Base-by-base conservation (phyloP, 1,140 invertebrate genomes). In the Thalassaphorura encarpata region DNA sequence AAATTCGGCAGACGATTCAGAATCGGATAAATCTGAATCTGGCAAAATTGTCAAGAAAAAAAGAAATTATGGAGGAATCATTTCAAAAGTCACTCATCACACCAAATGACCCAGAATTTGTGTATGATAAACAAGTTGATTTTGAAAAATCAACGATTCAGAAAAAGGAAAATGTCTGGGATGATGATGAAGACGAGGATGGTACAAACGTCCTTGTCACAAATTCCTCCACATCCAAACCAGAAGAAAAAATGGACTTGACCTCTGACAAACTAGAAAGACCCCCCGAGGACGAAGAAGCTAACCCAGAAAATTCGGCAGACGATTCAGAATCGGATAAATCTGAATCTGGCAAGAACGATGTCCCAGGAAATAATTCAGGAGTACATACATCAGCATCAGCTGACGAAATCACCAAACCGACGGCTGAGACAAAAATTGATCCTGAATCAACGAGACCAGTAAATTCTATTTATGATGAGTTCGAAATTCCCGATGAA, bases 11-110 rank as follows among this genome's bases (percentile, higher is more conserved):
- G n/a, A n/a, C n/a, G n/a, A n/a, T n/a, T n/a, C n/a, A n/a, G n/a
- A n/a, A n/a, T n/a, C n/a, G n/a, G n/a, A n/a, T n/a, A n/a, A n/a
- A n/a, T n/a, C n/a, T n/a, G n/a, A n/a, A n/a, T n/a, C n/a, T 19
- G 41, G 47, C 43, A 26, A 40, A 60, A 33, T 29, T 63, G 1
- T 36, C 21, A 0, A 21, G 41, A 29, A 48, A 53, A 16, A 63
- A 59, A 28, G 31, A 36, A 11, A 31, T 63, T 3, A 63, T 62
- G 61, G 61, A 62, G 1, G 52, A 60, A 47, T 46, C 31, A 2
- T 60, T 59, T 29, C 41, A 41, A 18, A 56, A 52, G 41, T 52
- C 52, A 36, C 24, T 18, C n/a, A 16, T 62, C 16, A 54, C 31
- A 43, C 52, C 56, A 1, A 28, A 13, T 1, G 56, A 62, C 43